Percentiles rank a stretch among this genome's conserved stretches.
Conservation (phyloP, 2,113 vertebrate genomes). For the Xiphophorus hellerii region DNA sequence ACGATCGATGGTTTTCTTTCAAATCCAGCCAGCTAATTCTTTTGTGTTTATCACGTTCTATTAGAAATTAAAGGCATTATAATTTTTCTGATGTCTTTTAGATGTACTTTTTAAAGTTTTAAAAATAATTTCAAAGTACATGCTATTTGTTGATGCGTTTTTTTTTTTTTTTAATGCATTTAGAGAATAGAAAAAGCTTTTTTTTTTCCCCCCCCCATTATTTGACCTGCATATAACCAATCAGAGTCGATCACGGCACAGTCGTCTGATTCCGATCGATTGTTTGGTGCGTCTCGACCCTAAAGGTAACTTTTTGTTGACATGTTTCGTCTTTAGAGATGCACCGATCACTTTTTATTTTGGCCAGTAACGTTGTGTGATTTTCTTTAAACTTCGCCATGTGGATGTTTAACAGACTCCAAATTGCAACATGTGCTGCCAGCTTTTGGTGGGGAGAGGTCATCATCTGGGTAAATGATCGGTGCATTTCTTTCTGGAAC, state of each 20-base stretch:
- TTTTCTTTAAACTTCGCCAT: too few relatives aligned
- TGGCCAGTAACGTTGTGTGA: too few relatives aligned
- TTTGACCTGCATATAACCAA: not conserved
- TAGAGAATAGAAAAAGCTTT: not conserved
- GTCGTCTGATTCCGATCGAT: not conserved
- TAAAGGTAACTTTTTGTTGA: not conserved
- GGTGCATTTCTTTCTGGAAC: constrained; percentile 62
- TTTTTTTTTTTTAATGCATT: not conserved
- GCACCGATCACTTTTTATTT: not conserved
- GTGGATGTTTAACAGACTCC: too few relatives aligned
- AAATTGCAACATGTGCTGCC: too few relatives aligned
- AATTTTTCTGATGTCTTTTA: not conserved
- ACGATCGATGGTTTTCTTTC: not conserved
- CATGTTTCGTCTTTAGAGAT: not conserved
- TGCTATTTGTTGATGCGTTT: too few relatives aligned
- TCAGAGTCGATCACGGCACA: not conserved
- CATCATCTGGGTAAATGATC: not conserved
- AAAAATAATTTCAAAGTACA: not conserved
- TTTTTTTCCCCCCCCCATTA: too few relatives aligned
- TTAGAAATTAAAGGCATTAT: not conserved
- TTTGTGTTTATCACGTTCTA: not conserved
- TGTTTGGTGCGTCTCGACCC: not conserved
- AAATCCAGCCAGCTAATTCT: not conserved
- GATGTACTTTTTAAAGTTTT: too few relatives aligned
- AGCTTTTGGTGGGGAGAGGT: not conserved